Evolutionary conservation across 2,113 vertebrate genomes (phyloP), one percentile per base, ranked within the genome.

Genomic region (Protobothrops mucrosquamatus): DNA sequence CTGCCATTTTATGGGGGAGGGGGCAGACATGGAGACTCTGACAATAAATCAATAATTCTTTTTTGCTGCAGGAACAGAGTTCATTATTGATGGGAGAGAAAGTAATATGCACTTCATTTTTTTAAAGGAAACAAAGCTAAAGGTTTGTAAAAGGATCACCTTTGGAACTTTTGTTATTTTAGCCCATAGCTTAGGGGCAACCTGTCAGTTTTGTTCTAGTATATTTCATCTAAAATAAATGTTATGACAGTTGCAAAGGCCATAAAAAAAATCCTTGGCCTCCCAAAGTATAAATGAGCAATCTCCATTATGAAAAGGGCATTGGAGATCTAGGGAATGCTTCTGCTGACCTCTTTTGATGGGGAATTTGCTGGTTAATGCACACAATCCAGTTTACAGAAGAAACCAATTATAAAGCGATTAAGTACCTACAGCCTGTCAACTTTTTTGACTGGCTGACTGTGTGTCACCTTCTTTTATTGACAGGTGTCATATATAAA

Each of bases 151-250:
- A 92, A 96, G 91, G 74, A 89, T 92, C 94, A 94, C 95, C 94
- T 94, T 96, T 95, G 94, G 95, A 94, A 97, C 96, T 97, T 96
- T 91, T 94, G 89, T 89, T 95, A 94, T 91, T 93, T 93, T 95
- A 93, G 24, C 92, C 92, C 18, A 43, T 91, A 88, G 93, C 95
- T 92, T 11, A 64, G 91, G 93, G 93, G 85, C 88, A 87, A 46
- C 92, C 91, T 92, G 94, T 95, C 95, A 97, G 51, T 92, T 95
- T 95, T 93, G 92, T 6, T 54, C 90, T 94, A 96, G 94, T 95
- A 91, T 69, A 94, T 94, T 96, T 95, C 74, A 94, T 94, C 92
- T 95, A 94, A 96, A 96, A 86, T 89, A 96, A 97, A 97, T 96
- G 94, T 93, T 96, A 96, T 48, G 0, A 46, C 51, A 43, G 90